These are phyloP conservation scores for Linepithema humile DNA, from an alignment of 1,140 invertebrate species.

Conservation along the genomic window DNA sequence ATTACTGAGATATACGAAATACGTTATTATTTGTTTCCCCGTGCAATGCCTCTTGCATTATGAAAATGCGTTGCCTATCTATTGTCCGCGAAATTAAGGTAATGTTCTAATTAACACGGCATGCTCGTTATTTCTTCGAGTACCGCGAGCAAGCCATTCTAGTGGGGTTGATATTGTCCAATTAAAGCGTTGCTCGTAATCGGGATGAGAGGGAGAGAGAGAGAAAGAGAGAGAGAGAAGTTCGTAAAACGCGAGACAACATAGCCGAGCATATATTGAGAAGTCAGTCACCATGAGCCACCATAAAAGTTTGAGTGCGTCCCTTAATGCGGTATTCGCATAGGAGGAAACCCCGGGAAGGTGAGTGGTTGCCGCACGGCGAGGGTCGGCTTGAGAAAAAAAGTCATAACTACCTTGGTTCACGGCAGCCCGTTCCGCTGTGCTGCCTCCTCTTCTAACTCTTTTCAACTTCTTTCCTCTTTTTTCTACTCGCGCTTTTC, in stretches of 20 bases:
- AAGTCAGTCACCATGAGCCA: constrained; percentile 52
- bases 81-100: constrained; percentile 46
- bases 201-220: neutral
- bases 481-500: neutral
- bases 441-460: constrained; percentile 32
- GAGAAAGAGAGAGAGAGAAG: neutral
- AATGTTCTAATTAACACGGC: constrained; percentile 50
- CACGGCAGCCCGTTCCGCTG: constrained; percentile 53
- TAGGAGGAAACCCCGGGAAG: constrained; percentile 32
- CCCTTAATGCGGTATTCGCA: constrained; percentile 61
- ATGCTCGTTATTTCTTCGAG: constrained; percentile 52
- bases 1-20: neutral
- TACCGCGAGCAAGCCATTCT: constrained; percentile 14
- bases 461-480: neutral
- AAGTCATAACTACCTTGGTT: constrained; percentile 70
- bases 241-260: neutral
- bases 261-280: constrained; percentile 46
- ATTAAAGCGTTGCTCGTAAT: constrained; percentile 42
- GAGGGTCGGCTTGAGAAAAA: constrained; percentile 47
- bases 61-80: constrained; percentile 2
- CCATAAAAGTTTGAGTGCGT: constrained; percentile 68
- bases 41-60: neutral
- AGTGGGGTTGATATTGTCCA: constrained; percentile 43
- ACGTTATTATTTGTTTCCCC: constrained; percentile 14
- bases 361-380: neutral